A percentile compares a stretch with the other conserved stretches of the same genome.
These are phyloP conservation scores for Acanthiza pusilla DNA, from an alignment of 2,797 vertebrate genomes.

Conservation along the genomic window DNA sequence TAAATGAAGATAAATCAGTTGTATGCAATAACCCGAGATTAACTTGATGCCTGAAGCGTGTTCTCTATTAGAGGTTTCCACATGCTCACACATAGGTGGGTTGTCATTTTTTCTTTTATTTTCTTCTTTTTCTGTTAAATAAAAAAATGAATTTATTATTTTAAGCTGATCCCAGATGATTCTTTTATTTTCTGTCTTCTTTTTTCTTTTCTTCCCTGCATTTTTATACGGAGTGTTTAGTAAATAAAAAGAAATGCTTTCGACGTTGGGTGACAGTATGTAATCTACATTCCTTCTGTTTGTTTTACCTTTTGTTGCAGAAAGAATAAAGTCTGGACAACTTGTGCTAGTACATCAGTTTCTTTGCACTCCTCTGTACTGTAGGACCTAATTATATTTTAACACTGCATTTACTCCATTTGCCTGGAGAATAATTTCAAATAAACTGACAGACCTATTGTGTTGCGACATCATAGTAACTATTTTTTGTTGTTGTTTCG, in stretches of 20 bases:
- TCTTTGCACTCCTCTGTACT: conserved; percentile 54
- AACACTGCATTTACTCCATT: conserved; percentile 70
- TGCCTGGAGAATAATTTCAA: conserved; percentile 72
- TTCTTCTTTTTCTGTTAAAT: background rate
- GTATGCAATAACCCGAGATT: background rate
- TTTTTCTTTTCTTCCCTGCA: conserved; percentile 1
- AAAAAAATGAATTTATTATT: conserved; percentile 55
- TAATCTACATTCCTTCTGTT: conserved; percentile 51
- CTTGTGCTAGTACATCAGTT: conserved; percentile 55
- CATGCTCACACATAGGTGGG: background rate
- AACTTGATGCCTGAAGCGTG: conserved; percentile 22
- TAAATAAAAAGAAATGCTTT: conserved; percentile 44
- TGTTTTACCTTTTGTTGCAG: conserved; percentile 66
- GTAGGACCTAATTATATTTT: conserved; percentile 78
- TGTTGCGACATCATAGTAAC: conserved; percentile 63
- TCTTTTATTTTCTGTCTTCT: background rate
- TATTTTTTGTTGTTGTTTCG: background rate
- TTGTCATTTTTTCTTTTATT: conserved; percentile 6
- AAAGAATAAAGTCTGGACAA: conserved; percentile 63
- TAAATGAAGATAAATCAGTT: conserved; percentile 72
- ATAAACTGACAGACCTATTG: conserved; percentile 72
- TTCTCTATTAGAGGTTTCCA: conserved; percentile 24
- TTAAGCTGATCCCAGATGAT: conserved; percentile 43
- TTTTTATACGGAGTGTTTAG: conserved; percentile 47
- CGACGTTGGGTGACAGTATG: conserved; percentile 29